phyloP scores from a whole-genome alignment of 2,888 invertebrate genomes.

The Sylvicola fuscatus region DNA sequence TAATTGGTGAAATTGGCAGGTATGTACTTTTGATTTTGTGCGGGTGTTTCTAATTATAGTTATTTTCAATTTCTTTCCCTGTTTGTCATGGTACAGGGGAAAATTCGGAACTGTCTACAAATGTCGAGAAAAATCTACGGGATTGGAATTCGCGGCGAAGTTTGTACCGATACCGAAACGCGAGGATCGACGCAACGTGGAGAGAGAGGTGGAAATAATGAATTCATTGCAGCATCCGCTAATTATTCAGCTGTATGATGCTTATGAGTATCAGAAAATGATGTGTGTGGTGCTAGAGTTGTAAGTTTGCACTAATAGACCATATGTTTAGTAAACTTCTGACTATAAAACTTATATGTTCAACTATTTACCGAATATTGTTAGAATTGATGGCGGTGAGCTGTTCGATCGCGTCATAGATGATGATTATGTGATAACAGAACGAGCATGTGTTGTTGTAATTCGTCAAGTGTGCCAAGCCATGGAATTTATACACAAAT shows the following conservation, averaged over 20 bases:
- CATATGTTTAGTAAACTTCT: too few relatives aligned
- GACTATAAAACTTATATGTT: too few relatives aligned
- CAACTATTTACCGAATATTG: too few relatives aligned
- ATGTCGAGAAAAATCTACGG: constrained; percentile 66
- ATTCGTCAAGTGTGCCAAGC: constrained; percentile 97
- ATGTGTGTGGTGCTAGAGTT: constrained; percentile 96
- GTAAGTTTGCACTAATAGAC: constrained; percentile 56
- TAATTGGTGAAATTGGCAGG: constrained; percentile 86
- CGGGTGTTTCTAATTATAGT: constrained; percentile 1
- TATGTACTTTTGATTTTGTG: constrained; percentile 24
- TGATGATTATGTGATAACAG: constrained; percentile 93
- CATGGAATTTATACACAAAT: constrained; percentile 88
- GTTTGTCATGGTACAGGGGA: constrained; percentile 51
- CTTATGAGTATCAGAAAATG: constrained; percentile 81
- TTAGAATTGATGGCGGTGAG: constrained; percentile 97
- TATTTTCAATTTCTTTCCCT: background rate
- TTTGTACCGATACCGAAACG: constrained; percentile 69
- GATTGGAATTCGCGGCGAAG: constrained; percentile 76
- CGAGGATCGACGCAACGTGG: constrained; percentile 78
- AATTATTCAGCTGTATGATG: constrained; percentile 93
- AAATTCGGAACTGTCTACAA: constrained; percentile 94
- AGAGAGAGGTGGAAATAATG: constrained; percentile 95
- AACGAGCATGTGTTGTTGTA: constrained; percentile 89
- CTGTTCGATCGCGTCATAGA: constrained; percentile 96
- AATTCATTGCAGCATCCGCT: constrained; percentile 81